Percentiles rank a stretch among this genome's conserved stretches.
These are phyloP conservation scores for Anguilla anguilla DNA, from an alignment of 2,797 vertebrate genomes.

Conservation along the genomic window DNA sequence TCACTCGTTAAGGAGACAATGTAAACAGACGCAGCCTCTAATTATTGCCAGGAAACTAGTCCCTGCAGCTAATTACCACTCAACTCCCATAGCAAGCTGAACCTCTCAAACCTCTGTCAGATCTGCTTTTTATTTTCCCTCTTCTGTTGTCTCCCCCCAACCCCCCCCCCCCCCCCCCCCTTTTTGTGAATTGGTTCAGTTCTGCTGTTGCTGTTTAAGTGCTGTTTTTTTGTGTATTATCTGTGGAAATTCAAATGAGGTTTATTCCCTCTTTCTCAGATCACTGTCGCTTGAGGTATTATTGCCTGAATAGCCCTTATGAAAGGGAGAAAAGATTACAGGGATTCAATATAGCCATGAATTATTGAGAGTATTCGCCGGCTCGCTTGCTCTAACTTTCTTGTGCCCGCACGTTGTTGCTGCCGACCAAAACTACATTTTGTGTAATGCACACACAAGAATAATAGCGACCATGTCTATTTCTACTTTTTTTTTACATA, in stretches of 20 bases:
- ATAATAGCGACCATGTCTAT: not conserved
- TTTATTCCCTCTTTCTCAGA: not conserved
- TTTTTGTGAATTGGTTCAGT: not conserved
- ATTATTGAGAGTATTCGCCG: not conserved
- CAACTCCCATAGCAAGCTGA: not conserved
- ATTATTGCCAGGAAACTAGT: constrained; percentile 19
- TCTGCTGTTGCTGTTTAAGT: not conserved
- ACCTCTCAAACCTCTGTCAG: constrained; percentile 2
- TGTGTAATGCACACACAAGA: too few species aligned
- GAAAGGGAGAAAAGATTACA: not conserved
- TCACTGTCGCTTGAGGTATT: not conserved
- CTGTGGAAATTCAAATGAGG: not conserved
- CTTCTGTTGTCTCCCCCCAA: not conserved
- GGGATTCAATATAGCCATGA: not conserved
- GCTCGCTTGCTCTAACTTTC: not conserved
- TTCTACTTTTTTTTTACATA: not conserved
- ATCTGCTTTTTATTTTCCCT: not conserved
- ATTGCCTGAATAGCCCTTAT: not conserved
- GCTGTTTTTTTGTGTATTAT: constrained; percentile 4
- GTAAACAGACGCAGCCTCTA: constrained; percentile 11
- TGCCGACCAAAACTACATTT: not conserved
- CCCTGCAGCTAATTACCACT: not conserved
- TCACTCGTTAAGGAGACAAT: not conserved
- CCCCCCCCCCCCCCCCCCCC: not conserved
- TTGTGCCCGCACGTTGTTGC: not conserved